Conservation (phyloP, 2,797 vertebrate species). For the Aeoliscus strigatus region DNA sequence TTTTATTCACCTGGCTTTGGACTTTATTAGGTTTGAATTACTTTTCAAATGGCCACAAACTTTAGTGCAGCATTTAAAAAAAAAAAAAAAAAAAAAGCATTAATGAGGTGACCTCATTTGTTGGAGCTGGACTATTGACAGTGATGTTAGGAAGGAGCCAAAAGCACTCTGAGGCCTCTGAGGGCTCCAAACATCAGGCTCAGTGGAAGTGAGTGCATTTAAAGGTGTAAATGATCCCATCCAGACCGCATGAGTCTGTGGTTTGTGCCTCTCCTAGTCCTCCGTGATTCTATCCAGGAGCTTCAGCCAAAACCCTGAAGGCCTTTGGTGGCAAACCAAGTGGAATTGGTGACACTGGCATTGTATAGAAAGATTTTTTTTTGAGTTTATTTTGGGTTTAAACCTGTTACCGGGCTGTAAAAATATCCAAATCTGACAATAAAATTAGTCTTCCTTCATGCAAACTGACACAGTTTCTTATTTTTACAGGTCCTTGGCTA, state of each 20-base stretch:
- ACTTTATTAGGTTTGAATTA: slow-evolving; percentile 13
- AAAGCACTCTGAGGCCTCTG: slow-evolving; percentile 12
- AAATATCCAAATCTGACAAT: slow-evolving; percentile 4
- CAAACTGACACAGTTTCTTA: slow-evolving; percentile 5
- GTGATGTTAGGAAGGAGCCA: slow-evolving; percentile 16
- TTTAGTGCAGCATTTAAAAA: slow-evolving; percentile 25
- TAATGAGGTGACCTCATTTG: slow-evolving; percentile 34
- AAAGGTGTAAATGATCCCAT: slow-evolving; percentile 53
- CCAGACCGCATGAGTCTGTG: slow-evolving; percentile 33
- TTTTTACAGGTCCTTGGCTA: slow-evolving; percentile 87
- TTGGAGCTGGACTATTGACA: slow-evolving; percentile 14
- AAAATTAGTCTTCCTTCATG: not conserved
- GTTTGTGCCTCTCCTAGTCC: slow-evolving; percentile 24
- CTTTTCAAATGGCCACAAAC: slow-evolving; percentile 23
- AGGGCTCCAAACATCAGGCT: slow-evolving; percentile 18
- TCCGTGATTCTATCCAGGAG: slow-evolving; percentile 15
- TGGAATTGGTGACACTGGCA: slow-evolving; percentile 16
- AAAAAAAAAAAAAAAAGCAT: slow-evolving; percentile 33
- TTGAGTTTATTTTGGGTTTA: not conserved
- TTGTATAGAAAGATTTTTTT: slow-evolving; percentile 7
- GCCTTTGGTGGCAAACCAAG: slow-evolving; percentile 25
- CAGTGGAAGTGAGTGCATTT: slow-evolving; percentile 25
- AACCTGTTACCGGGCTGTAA: not conserved
- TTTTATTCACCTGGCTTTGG: slow-evolving; percentile 19
- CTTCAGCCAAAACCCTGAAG: slow-evolving; percentile 23